Evolutionary conservation across 2,888 invertebrate species (phyloP).

Genomic region (Phlogophora meticulosa): DNA sequence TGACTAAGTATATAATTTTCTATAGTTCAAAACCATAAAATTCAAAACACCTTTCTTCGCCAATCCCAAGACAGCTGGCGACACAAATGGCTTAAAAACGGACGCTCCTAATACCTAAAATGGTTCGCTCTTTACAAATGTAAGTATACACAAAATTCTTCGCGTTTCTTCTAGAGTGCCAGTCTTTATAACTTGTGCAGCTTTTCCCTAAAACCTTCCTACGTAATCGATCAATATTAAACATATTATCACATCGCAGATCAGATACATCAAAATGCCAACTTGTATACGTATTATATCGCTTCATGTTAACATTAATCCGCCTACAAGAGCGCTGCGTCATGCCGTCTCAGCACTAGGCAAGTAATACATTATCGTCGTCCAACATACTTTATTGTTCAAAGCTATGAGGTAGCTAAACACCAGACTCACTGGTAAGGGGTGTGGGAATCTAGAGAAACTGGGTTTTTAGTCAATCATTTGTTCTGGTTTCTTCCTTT

Average conservation of each 20-base stretch:
- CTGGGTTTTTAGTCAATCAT: too few species aligned
- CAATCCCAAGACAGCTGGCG: too few species aligned
- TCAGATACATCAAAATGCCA: not conserved
- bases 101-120: not conserved
- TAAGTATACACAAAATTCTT: too few species aligned
- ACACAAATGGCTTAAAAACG: not conserved
- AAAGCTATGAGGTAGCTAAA: constrained; percentile 31
- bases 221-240: not conserved
- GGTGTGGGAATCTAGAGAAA: constrained; percentile 22
- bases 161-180: too few species aligned
- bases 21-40: too few species aligned
- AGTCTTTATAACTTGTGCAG: too few species aligned
- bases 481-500: not conserved
- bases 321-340: constrained; percentile 33
- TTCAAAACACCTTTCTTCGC: too few species aligned
- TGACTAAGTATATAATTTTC: too few species aligned
- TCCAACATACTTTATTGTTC: constrained; percentile 41
- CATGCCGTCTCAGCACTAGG: constrained; percentile 31
- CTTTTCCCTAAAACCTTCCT: too few species aligned
- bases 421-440: constrained; percentile 33
- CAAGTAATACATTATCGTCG: constrained; percentile 55
- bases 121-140: not conserved
- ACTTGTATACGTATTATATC: not conserved
- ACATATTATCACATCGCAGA: constrained; percentile 9
- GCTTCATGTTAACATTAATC: constrained; percentile 36